Percentiles rank a stretch among this genome's conserved stretches.
phyloP scores from a whole-genome alignment of 2,888 invertebrate species.

The Parnassius smintheus region DNA sequence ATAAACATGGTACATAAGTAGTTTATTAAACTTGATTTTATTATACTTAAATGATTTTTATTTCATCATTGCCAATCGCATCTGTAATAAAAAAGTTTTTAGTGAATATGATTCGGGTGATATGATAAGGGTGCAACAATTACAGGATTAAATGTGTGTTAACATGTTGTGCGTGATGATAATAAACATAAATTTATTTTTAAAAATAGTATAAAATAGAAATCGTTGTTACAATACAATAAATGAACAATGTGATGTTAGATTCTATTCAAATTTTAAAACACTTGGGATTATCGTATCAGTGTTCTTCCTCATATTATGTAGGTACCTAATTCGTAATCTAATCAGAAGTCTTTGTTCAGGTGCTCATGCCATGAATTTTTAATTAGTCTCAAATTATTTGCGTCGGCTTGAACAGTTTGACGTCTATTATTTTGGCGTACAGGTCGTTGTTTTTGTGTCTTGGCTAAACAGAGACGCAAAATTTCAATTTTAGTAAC shows the following conservation, averaged over 20 bases:
- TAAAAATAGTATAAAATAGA: no score
- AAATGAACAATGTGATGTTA: neutral
- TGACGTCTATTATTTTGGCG: conserved; percentile 54
- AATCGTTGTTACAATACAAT: neutral
- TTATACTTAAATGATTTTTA: neutral
- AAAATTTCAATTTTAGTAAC: conserved; percentile 63
- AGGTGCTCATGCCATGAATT: conserved; percentile 12
- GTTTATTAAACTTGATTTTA: conserved; percentile 1
- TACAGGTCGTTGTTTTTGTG: conserved; percentile 55
- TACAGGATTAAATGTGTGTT: neutral
- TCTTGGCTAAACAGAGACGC: conserved; percentile 74
- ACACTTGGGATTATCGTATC: no score
- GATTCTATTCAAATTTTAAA: no score
- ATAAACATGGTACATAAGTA: no score
- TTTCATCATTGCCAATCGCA: neutral
- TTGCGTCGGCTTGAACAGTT: conserved; percentile 52
- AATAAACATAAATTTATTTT: neutral
- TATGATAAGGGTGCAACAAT: neutral
- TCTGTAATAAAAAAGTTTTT: conserved; percentile 2
- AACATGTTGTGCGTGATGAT: neutral
- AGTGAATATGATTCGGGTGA: no score
- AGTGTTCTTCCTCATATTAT: no score
- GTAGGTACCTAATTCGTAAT: conserved; percentile 21
- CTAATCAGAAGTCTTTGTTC: conserved; percentile 14
- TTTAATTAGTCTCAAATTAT: conserved; percentile 31